phyloP scores from a whole-genome alignment of 2,797 vertebrate species.

The Molossus alvarezi region DNA sequence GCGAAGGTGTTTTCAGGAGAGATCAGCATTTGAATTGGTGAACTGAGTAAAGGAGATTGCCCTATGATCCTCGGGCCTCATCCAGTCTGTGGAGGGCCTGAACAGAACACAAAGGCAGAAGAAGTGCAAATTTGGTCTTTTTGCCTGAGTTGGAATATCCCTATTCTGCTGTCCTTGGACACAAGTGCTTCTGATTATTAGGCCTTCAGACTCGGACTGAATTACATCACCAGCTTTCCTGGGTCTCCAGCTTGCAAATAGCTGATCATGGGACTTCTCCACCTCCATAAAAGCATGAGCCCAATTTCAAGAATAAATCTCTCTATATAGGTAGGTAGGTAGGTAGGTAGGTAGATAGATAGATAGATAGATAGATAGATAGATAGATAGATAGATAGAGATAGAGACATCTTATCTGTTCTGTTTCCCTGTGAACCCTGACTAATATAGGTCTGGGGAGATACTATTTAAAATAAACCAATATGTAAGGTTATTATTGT shows the following conservation, averaged over 20 bases:
- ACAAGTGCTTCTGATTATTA: not conserved
- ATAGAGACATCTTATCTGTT: not conserved
- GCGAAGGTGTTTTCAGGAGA: not conserved
- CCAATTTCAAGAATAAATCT: not conserved
- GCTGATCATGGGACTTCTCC: not conserved
- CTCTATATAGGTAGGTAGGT: not conserved
- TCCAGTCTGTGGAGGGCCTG: not conserved
- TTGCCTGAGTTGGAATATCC: not conserved
- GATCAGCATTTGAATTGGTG: not conserved
- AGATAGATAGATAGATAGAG: too few relatives aligned
- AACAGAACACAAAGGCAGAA: not conserved
- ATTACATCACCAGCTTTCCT: not conserved
- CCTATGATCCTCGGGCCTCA: not conserved
- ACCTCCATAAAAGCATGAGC: not conserved
- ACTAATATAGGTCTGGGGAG: not conserved
- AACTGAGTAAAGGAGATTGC: not conserved
- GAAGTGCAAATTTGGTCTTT: not conserved
- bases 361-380: not conserved
- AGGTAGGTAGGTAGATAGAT: too few relatives aligned
- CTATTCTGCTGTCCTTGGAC: not conserved
- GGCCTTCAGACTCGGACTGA: not conserved
- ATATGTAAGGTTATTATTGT: not conserved
- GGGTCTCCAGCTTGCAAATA: not conserved
- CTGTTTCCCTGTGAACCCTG: not conserved
- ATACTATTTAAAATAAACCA: not conserved